Conservation (phyloP, 2,888 invertebrate genomes). For the Drosophila nr. perissopoda region DNA sequence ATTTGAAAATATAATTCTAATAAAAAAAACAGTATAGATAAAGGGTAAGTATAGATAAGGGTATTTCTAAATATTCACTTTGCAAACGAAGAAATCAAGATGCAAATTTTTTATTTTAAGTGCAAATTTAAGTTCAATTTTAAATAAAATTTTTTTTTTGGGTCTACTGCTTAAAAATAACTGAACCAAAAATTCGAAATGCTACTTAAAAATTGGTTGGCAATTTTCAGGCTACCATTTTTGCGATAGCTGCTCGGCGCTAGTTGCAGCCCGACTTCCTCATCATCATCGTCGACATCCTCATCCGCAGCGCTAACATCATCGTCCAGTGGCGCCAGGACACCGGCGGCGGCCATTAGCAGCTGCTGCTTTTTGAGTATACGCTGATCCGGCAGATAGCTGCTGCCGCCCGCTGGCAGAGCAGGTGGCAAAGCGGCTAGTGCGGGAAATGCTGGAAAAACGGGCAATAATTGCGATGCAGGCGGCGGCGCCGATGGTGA, state of each 20-base stretch:
- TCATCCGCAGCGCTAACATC: not conserved
- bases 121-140: not conserved
- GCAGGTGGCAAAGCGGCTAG: conserved; percentile 22
- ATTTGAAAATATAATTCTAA: not conserved
- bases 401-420: conserved; percentile 61
- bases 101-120: not conserved
- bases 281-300: conserved; percentile 19
- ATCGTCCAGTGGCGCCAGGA: conserved; percentile 44
- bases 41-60: not conserved
- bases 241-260: conserved; percentile 44
- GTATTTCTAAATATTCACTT: not conserved
- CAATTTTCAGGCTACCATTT: conserved; percentile 44
- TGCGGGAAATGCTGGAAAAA: conserved; percentile 39
- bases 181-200: conserved; percentile 16
- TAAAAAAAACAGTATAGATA: not conserved
- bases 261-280: conserved; percentile 35
- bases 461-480: conserved; percentile 54
- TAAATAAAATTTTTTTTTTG: not conserved
- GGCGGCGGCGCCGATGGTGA: conserved; percentile 79
- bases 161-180: not conserved
- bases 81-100: not conserved
- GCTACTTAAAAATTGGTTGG: not conserved
- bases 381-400: conserved; percentile 79
- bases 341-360: conserved; percentile 76
- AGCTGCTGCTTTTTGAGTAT: conserved; percentile 82